These are phyloP conservation scores for human DNA, from an alignment of 2,113 vertebrate species.

Conservation along the genomic window GRCh38 chr12:46493501-46494000, in stretches of 20 bases:
- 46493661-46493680: not conserved
- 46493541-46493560: not conserved
- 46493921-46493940: not conserved
- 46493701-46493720: not conserved
- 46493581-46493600: not conserved
- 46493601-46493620: not conserved
- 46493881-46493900: not conserved
- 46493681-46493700: not conserved
- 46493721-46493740: not conserved
- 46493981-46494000: slow-evolving; percentile 41
- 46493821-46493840: not conserved
- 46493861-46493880: not conserved
- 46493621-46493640: not conserved
- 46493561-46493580: not conserved
- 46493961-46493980: slow-evolving; percentile 13
- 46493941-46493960: not conserved
- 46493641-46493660: not conserved
- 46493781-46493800: slow-evolving; percentile 5
- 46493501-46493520: not conserved
- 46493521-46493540: not conserved
- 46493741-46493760: not conserved
- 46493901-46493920: not conserved
- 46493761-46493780: not conserved
- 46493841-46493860: not conserved
- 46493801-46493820: not conserved